Conservation (phyloP, 1,140 invertebrate species). For the Caerostris extrusa region DNA sequence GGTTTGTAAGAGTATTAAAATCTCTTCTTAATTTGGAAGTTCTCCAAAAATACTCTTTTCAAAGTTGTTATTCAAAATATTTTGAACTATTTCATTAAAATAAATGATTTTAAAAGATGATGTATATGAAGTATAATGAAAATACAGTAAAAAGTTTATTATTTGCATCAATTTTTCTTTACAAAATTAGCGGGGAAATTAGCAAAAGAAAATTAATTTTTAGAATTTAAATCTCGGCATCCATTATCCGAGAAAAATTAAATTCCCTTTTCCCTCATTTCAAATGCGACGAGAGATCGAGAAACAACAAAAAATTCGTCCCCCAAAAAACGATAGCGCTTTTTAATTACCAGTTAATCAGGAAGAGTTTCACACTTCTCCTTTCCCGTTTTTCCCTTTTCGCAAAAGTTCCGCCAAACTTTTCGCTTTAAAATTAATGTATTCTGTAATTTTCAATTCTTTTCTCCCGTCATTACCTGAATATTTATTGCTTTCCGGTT, state of each 20-base stretch:
- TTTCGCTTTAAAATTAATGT: constrained; percentile 33
- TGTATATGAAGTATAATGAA: too few relatives aligned
- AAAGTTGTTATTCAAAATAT: too few relatives aligned
- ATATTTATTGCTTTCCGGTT: not conserved
- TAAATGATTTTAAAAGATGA: too few relatives aligned
- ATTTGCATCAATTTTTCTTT: too few relatives aligned
- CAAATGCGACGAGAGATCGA: not conserved
- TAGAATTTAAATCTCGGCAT: not conserved
- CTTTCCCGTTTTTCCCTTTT: not conserved
- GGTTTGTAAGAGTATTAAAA: too few relatives aligned
- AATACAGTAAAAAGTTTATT: too few relatives aligned
- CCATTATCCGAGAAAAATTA: not conserved
- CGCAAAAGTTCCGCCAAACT: not conserved
- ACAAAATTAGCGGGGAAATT: too few relatives aligned
- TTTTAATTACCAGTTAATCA: constrained; percentile 35
- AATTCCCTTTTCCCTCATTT: not conserved
- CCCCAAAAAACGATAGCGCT: not conserved
- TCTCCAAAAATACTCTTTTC: too few relatives aligned
- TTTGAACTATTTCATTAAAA: too few relatives aligned
- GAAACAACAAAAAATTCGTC: not conserved
- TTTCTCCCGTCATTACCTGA: constrained; percentile 1
- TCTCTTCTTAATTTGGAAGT: too few relatives aligned
- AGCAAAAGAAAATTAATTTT: not conserved
- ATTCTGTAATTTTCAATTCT: not conserved
- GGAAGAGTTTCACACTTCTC: not conserved